Evolutionary conservation across 2,888 invertebrate genomes (phyloP).

Genomic region (Platynereis dumerilii): DNA sequence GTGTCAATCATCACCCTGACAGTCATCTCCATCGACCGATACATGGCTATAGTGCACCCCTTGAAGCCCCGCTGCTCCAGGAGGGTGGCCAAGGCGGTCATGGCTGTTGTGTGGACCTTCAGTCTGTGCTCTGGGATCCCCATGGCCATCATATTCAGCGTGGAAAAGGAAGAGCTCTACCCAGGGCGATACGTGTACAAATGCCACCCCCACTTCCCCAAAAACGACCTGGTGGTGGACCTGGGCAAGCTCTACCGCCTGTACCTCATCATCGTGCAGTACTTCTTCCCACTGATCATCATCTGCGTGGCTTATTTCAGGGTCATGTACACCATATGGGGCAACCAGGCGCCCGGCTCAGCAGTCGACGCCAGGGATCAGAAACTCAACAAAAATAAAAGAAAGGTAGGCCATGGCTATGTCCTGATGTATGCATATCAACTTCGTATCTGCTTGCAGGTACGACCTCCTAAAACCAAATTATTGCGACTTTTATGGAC

Average conservation of each 20-base stretch:
- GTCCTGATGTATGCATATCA: too few relatives aligned
- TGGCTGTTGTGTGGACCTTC: conserved; percentile 78
- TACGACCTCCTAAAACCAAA: too few relatives aligned
- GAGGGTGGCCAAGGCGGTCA: conserved; percentile 75
- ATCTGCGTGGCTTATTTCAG: conserved; percentile 83
- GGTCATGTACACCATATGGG: conserved; percentile 82
- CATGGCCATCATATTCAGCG: conserved; percentile 66
- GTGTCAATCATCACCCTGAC: conserved; percentile 89
- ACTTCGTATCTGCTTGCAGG: too few relatives aligned
- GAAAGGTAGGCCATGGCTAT: conserved; percentile 70
- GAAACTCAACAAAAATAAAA: conserved; percentile 81
- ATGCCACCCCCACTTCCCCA: conserved; percentile 48
- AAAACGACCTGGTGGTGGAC: conserved; percentile 35
- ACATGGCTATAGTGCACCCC: conserved; percentile 67
- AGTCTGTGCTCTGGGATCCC: conserved; percentile 70
- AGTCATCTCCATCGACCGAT: conserved; percentile 85
- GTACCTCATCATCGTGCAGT: conserved; percentile 66
- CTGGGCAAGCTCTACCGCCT: conserved; percentile 58
- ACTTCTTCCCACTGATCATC: conserved; percentile 80
- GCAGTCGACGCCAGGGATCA: conserved; percentile 80
- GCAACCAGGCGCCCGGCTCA: conserved; percentile 79
- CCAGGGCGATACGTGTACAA: conserved; percentile 48
- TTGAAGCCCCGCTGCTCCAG: conserved; percentile 74
- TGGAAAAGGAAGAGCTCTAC: conserved; percentile 33
- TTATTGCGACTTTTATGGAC: too few relatives aligned